Evolutionary conservation across 92 coral and sea anemone species (phyloP).

Genomic region (Nematostella vectensis): DNA sequence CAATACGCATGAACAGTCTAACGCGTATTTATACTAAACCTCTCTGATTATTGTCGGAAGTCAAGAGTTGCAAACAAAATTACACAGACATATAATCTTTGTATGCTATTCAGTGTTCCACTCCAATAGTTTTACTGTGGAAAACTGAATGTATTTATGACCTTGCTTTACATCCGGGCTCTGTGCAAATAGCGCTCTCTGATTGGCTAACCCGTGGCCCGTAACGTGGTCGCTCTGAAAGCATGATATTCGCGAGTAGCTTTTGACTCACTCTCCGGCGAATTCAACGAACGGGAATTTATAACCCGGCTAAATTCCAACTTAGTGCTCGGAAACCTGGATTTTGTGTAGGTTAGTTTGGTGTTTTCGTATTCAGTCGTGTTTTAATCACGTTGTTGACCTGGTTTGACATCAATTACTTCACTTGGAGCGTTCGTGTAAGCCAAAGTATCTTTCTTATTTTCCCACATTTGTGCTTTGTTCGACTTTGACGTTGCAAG

Average conservation of each 20-base stretch:
- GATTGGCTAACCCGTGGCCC: constrained; percentile 98
- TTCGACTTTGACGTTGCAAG: constrained; percentile 86
- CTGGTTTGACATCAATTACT: constrained; percentile 93
- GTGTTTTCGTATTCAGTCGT: constrained; percentile 82
- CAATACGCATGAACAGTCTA: too few relatives aligned
- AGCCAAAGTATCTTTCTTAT: constrained; percentile 89
- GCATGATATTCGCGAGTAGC: constrained; percentile 99
- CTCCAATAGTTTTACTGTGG: too few relatives aligned
- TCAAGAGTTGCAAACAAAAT: too few relatives aligned
- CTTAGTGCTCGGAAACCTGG: constrained; percentile 67
- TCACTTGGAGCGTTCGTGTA: constrained; percentile 88
- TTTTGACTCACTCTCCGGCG: constrained; percentile 81
- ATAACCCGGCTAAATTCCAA: constrained; percentile 54
- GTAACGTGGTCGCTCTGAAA: constrained; percentile 99
- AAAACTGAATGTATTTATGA: background rate
- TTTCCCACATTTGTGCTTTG: constrained; percentile 80
- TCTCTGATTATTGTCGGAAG: too few relatives aligned
- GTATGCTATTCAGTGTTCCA: too few relatives aligned
- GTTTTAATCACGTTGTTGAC: constrained; percentile 90
- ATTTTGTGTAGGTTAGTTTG: constrained; percentile 95
- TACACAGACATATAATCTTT: too few relatives aligned
- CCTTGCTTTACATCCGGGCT: constrained; percentile 79
- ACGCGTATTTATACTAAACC: too few relatives aligned
- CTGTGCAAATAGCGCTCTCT: constrained; percentile 59
- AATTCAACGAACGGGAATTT: constrained; percentile 86